Conservation (phyloP, 1,140 invertebrate species). For the Lycorma delicatula region DNA sequence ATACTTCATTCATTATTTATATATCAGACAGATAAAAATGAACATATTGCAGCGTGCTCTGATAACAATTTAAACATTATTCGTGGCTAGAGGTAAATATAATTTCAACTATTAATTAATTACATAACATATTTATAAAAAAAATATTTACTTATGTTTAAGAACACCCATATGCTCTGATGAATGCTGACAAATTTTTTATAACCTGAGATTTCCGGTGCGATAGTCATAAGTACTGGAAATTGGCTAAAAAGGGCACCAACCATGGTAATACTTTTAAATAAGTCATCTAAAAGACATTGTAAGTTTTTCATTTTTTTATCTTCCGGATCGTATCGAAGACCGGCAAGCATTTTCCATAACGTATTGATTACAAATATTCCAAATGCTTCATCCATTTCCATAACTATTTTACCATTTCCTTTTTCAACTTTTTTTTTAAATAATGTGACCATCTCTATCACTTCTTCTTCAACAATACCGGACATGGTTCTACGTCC, state of each 20-base stretch:
- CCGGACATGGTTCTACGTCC: constrained; percentile 63
- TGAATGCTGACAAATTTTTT: constrained; percentile 60
- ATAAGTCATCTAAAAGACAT: constrained; percentile 55
- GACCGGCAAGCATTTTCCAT: constrained; percentile 80
- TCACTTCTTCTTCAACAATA: constrained; percentile 58
- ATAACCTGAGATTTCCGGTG: constrained; percentile 66
- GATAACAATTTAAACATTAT: too few relatives aligned
- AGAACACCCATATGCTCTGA: constrained; percentile 57
- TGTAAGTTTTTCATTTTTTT: constrained; percentile 59
- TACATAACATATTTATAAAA: too few relatives aligned
- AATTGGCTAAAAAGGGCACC: constrained; percentile 68
- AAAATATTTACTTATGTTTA: constrained; percentile 38
- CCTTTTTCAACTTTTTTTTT: constrained; percentile 35
- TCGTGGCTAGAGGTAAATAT: too few relatives aligned
- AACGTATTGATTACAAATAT: constrained; percentile 74
- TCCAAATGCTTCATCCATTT: constrained; percentile 63
- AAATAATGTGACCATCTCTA: constrained; percentile 46
- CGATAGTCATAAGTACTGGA: constrained; percentile 61
- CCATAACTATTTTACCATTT: constrained; percentile 40
- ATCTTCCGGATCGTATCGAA: too few relatives aligned
- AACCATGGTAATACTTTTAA: constrained; percentile 65
- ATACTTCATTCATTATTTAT: too few relatives aligned
- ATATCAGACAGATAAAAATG: too few relatives aligned
- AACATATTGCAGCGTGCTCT: too few relatives aligned
- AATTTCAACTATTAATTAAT: too few relatives aligned